Evolutionary conservation across 1,140 invertebrate species (phyloP).

Genomic region (Lutraria rhynchaena): DNA sequence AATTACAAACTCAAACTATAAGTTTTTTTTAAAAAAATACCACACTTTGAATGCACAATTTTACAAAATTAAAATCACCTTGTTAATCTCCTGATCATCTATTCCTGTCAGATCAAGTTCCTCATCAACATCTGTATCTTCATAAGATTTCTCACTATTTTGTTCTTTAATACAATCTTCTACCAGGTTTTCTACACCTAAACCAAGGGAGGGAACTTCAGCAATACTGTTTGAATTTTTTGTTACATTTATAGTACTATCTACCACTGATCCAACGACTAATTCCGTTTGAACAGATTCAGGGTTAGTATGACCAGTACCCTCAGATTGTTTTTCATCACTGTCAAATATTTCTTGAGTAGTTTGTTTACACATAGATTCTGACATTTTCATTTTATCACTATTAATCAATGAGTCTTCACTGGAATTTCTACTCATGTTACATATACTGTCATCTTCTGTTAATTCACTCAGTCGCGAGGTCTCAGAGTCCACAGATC

Average conservation of each 20-base stretch:
- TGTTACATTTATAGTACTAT: background rate
- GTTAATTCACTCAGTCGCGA: conserved; percentile 38
- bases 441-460: conserved; percentile 57
- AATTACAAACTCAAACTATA: too few relatives aligned
- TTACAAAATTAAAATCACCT: too few relatives aligned
- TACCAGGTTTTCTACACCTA: conserved; percentile 65
- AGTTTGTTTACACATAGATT: too few relatives aligned
- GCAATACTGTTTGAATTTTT: background rate
- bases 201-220: conserved; percentile 20
- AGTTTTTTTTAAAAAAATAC: too few relatives aligned
- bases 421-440: conserved; percentile 31
- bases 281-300: conserved; percentile 4
- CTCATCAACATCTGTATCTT: conserved; percentile 78
- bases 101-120: conserved; percentile 91
- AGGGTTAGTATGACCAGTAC: background rate
- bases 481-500: conserved; percentile 18
- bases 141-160: conserved; percentile 12
- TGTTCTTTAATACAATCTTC: conserved; percentile 25
- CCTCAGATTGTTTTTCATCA: background rate
- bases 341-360: too few relatives aligned
- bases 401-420: conserved; percentile 3
- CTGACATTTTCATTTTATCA: background rate
- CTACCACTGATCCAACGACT: background rate
- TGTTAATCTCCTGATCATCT: conserved; percentile 94
- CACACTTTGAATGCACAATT: too few relatives aligned